Percentiles rank a stretch among this genome's conserved stretches.
phyloP scores from a whole-genome alignment of 92 coral and sea anemone genomes.

The Phymanthus crucifer region DNA sequence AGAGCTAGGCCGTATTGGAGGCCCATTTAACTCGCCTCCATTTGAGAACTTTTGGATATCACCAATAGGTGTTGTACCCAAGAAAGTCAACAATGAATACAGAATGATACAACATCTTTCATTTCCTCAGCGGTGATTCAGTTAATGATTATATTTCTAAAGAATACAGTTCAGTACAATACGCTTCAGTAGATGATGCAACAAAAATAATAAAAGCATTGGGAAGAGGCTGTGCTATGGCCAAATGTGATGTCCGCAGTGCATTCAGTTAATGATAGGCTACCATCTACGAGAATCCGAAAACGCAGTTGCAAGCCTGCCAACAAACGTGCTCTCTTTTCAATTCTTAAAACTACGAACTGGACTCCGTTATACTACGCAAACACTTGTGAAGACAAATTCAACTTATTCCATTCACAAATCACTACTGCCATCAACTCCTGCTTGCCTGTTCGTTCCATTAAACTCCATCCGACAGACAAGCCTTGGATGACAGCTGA shows the following conservation, averaged over 20 bases:
- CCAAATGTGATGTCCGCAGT: no score
- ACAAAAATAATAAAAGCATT: no score
- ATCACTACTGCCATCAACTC: conserved; percentile 12
- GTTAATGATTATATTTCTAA: conserved; percentile 8
- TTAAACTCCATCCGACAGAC: conserved; percentile 50
- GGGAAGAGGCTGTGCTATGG: no score
- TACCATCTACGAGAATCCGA: no score
- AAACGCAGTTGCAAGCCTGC: no score
- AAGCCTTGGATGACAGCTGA: conserved; percentile 56
- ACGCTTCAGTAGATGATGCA: no score
- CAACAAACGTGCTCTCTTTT: no score
- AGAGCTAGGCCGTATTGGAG: no score
- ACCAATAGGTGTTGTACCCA: conserved; percentile 15
- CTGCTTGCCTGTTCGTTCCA: conserved; percentile 5
- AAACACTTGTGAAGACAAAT: neutral
- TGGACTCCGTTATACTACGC: neutral
- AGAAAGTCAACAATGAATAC: conserved; percentile 9
- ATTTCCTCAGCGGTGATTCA: conserved; percentile 3
- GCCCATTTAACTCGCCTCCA: no score
- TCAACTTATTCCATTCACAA: neutral
- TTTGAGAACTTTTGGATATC: neutral
- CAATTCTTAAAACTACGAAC: no score
- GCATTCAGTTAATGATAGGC: no score
- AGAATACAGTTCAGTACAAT: no score
- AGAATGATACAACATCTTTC: conserved; percentile 15